Percentiles rank a stretch among this genome's conserved stretches.
Evolutionary conservation across 2,113 vertebrate genomes (phyloP).

Genomic region (Tiliqua scincoides): DNA sequence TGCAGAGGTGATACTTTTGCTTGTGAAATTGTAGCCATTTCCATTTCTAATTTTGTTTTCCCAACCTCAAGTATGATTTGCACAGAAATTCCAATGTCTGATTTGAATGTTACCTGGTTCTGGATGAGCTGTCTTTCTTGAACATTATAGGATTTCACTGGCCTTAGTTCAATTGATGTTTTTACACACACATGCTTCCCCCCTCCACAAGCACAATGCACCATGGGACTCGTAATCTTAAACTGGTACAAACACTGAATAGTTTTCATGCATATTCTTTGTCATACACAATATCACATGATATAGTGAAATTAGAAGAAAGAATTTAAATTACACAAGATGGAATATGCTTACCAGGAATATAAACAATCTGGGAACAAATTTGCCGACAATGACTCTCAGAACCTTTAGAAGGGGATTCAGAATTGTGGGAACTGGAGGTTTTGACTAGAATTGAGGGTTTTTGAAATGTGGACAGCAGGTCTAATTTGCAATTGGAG

Average conservation of each 20-base stretch:
- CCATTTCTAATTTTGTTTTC: background rate
- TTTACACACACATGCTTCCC: background rate
- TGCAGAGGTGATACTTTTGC: background rate
- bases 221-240: background rate
- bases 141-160: background rate
- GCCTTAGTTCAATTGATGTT: background rate
- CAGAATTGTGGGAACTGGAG: background rate
- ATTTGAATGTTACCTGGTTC: background rate
- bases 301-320: background rate
- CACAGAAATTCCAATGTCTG: background rate
- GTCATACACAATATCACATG: background rate
- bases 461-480: background rate
- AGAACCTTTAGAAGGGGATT: background rate
- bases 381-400: background rate
- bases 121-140: background rate
- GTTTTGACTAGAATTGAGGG: background rate
- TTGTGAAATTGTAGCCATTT: background rate
- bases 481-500: background rate
- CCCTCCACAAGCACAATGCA: background rate
- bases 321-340: background rate
- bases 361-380: background rate
- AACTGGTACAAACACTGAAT: background rate
- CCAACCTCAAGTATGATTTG: background rate
- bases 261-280: background rate
- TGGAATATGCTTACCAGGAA: background rate